phyloP scores from a whole-genome alignment of 64 coral and sea anemone genomes.

The Montipora foliosa region DNA sequence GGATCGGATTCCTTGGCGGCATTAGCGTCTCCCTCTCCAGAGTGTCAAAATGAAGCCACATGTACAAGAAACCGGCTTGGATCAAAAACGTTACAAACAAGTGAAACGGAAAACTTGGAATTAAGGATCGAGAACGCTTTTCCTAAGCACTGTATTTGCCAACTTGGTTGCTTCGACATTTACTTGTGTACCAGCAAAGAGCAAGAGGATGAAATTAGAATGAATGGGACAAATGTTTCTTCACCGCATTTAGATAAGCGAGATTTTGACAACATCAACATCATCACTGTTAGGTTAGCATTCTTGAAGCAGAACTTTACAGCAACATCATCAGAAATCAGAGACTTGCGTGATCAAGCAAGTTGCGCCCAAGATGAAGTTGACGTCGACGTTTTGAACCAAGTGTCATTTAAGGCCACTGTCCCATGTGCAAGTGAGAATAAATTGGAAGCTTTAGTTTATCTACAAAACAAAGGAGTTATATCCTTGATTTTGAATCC shows the following conservation, averaged over 20 bases:
- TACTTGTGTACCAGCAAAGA: conserved; percentile 25
- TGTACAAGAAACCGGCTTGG: neutral
- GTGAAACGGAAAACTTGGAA: neutral
- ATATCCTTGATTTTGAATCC: conserved; percentile 56
- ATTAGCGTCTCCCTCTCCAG: neutral
- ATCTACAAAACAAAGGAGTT: conserved; percentile 78
- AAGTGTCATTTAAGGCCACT: conserved; percentile 37
- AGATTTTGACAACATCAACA: neutral
- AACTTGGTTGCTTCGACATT: conserved; percentile 8
- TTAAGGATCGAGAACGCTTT: conserved; percentile 15
- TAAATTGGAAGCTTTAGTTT: conserved; percentile 53
- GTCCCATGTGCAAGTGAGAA: conserved; percentile 25
- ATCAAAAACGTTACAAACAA: neutral
- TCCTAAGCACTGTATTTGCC: neutral
- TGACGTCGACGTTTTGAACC: conserved; percentile 13
- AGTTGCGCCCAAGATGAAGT: neutral
- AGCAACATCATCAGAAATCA: neutral
- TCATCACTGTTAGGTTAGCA: neutral
- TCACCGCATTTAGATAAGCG: neutral
- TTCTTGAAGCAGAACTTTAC: neutral
- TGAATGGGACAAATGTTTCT: neutral
- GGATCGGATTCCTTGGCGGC: neutral
- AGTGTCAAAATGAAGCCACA: neutral
- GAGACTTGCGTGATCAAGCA: neutral
- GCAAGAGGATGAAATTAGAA: conserved; percentile 10